Evolutionary conservation across 2,113 vertebrate genomes (phyloP).

Genomic region (Callorhinus ursinus): DNA sequence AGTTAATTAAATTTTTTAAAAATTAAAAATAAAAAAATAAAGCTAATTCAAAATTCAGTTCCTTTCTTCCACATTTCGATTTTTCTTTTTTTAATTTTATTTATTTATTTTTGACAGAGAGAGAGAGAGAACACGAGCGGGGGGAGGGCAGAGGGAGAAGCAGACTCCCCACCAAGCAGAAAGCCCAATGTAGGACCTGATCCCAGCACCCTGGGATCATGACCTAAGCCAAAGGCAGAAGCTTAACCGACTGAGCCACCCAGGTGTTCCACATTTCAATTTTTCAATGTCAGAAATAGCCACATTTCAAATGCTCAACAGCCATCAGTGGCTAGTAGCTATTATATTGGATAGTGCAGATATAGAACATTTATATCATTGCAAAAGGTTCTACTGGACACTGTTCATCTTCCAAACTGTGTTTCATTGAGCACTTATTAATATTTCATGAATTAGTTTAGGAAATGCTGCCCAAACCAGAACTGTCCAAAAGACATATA

Average conservation of each 20-base stretch:
- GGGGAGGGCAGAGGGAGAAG: too few relatives aligned
- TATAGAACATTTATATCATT: not conserved
- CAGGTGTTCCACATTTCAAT: not conserved
- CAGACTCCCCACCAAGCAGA: too few relatives aligned
- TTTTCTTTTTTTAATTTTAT: not conserved
- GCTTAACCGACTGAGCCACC: not conserved
- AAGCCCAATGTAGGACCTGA: too few relatives aligned
- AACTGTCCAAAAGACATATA: not conserved
- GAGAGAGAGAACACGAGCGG: too few relatives aligned
- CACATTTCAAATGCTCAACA: not conserved
- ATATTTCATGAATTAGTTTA: not conserved
- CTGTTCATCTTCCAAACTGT: not conserved
- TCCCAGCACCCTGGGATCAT: too few relatives aligned
- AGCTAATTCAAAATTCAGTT: constrained; percentile 9
- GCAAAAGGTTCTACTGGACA: not conserved
- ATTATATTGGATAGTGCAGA: not conserved
- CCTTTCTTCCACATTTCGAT: not conserved
- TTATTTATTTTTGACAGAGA: too few relatives aligned
- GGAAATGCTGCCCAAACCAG: not conserved
- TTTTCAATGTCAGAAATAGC: not conserved
- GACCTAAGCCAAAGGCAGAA: not conserved
- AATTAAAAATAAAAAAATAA: not conserved
- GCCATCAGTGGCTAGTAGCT: not conserved
- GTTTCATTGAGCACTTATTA: not conserved
- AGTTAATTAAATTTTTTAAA: not conserved